Evolutionary conservation across 2,797 vertebrate species (phyloP).

Genomic region (Phrynocephalus forsythii): DNA sequence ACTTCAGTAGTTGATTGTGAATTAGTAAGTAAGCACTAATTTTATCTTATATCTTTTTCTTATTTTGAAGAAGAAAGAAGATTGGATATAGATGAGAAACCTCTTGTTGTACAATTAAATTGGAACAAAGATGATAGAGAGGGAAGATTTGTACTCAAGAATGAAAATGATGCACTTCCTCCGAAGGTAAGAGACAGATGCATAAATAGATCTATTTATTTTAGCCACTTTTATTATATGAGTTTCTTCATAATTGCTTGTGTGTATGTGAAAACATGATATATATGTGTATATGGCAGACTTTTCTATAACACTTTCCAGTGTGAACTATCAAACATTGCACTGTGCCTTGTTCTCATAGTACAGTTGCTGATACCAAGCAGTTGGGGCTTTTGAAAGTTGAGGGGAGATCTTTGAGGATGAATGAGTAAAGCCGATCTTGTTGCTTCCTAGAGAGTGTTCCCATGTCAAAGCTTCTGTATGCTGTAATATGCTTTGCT

Average conservation of each 20-base stretch:
- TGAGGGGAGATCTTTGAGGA: too few species aligned
- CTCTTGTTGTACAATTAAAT: constrained; percentile 96
- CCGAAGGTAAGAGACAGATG: constrained; percentile 84
- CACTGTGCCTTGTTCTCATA: neutral
- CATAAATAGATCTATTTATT: neutral
- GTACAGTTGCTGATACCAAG: neutral
- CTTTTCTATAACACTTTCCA: neutral
- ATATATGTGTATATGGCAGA: neutral
- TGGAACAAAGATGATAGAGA: constrained; percentile 99
- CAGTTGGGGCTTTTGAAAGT: neutral
- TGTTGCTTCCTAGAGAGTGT: neutral
- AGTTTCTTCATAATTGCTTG: neutral
- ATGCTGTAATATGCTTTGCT: neutral
- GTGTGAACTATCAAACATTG: neutral
- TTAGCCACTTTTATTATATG: neutral
- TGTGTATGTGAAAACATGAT: neutral
- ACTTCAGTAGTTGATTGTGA: constrained; percentile 16
- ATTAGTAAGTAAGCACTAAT: constrained; percentile 54
- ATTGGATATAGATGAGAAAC: constrained; percentile 97
- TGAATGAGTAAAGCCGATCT: neutral
- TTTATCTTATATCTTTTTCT: constrained; percentile 20
- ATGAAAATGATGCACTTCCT: constrained; percentile 92
- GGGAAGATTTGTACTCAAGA: constrained; percentile 97
- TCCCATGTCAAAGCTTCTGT: neutral
- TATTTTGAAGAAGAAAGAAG: constrained; percentile 95